phyloP scores from a whole-genome alignment of 2,113 vertebrate species.

The Lophura nycthemera region DNA sequence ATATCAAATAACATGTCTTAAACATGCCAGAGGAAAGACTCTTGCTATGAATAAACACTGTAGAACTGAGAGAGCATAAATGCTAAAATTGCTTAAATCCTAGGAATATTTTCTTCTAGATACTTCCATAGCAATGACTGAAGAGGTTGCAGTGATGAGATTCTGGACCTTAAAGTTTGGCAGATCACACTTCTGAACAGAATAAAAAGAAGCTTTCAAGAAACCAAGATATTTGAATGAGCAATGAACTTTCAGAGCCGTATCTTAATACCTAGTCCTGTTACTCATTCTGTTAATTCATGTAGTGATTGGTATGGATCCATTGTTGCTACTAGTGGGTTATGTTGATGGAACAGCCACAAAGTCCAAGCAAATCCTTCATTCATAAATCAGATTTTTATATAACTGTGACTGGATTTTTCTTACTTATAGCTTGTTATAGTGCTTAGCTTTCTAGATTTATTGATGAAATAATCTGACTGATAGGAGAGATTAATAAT shows the following conservation, averaged over 20 bases:
- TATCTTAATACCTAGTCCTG: neutral
- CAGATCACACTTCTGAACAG: neutral
- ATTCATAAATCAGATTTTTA: neutral
- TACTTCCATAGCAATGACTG: neutral
- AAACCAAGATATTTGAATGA: neutral
- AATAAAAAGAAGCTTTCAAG: neutral
- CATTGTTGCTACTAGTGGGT: neutral
- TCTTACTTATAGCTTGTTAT: neutral
- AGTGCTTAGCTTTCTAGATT: neutral
- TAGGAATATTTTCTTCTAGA: neutral
- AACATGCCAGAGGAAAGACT: neutral
- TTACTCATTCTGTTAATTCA: neutral
- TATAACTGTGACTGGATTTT: neutral
- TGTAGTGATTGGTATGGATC: neutral
- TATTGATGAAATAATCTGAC: neutral
- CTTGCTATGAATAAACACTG: neutral
- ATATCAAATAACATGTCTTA: neutral
- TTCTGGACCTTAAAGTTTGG: neutral
- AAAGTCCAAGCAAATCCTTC: neutral
- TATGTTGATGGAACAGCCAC: fast-evolving
- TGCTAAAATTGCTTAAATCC: neutral
- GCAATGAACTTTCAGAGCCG: neutral
- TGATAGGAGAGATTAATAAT: neutral
- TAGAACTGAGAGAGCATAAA: neutral
- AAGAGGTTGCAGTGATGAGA: neutral